phyloP scores from a whole-genome alignment of 2,888 invertebrate species.

The Julus scandinavius region DNA sequence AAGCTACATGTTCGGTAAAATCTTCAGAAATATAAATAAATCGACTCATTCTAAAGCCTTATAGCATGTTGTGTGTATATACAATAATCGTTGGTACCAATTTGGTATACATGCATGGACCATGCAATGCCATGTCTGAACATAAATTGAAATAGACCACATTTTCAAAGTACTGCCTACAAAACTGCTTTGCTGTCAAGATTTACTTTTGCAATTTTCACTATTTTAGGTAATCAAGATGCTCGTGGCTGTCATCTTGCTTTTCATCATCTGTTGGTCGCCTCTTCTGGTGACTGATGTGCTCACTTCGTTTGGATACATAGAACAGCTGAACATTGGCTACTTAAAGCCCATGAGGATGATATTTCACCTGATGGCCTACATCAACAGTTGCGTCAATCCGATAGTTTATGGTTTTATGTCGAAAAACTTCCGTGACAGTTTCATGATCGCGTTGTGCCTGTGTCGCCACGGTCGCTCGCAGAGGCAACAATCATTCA shows the following conservation, averaged over 20 bases:
- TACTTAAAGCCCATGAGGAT: conserved; percentile 73
- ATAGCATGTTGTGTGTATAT: no score
- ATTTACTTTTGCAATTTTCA: no score
- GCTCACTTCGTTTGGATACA: conserved; percentile 72
- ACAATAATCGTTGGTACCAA: no score
- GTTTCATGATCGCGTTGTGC: conserved; percentile 61
- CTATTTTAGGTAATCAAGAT: conserved; percentile 75
- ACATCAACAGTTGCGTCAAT: conserved; percentile 79
- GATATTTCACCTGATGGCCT: conserved; percentile 75
- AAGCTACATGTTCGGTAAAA: no score
- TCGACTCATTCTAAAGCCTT: no score
- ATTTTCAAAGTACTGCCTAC: no score
- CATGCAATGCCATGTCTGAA: no score
- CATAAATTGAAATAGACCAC: no score
- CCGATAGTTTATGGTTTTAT: conserved; percentile 80
- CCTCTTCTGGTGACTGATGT: conserved; percentile 75
- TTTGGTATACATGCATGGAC: no score
- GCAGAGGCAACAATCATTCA: conserved; percentile 58
- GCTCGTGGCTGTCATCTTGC: conserved; percentile 76
- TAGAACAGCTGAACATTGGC: conserved; percentile 70
- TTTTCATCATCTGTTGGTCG: conserved; percentile 77
- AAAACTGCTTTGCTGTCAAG: no score
- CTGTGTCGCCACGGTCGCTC: conserved; percentile 58
- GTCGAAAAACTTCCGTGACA: conserved; percentile 76
- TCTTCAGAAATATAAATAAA: no score